phyloP scores from a whole-genome alignment of 2,888 invertebrate genomes.

The Mythimna impura region DNA sequence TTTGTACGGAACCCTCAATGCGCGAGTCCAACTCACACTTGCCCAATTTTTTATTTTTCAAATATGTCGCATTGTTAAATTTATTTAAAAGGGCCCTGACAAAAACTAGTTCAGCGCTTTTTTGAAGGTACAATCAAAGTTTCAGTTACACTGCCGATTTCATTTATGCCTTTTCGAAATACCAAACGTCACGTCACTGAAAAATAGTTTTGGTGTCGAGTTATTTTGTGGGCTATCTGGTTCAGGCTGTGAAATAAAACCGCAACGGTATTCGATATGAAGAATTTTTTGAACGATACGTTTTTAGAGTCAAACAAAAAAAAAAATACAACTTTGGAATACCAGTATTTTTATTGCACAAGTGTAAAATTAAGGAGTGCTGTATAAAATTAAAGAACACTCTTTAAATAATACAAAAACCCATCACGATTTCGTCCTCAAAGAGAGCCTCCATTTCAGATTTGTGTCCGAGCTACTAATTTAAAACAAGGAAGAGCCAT shows the following conservation, averaged over 20 bases:
- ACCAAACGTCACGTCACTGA: not conserved
- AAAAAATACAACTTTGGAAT: not conserved
- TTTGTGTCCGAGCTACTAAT: constrained; percentile 71
- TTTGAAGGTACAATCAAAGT: not conserved
- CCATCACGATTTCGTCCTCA: constrained; percentile 32
- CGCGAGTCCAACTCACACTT: too few species aligned
- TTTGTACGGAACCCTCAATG: too few species aligned
- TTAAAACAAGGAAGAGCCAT: constrained; percentile 80
- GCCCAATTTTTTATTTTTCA: not conserved
- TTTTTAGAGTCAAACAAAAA: not conserved
- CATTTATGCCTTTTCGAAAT: not conserved
- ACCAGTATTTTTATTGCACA: constrained; percentile 2
- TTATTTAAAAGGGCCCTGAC: not conserved
- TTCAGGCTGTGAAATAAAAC: not conserved
- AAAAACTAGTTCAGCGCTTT: not conserved
- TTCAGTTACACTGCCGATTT: not conserved
- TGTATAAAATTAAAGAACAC: constrained; percentile 47
- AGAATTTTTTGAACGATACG: not conserved
- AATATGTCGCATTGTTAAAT: not conserved
- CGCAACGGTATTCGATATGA: not conserved
- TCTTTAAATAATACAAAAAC: constrained; percentile 48
- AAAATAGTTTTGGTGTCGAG: not conserved
- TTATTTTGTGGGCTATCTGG: constrained; percentile 2
- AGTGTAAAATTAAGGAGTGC: constrained; percentile 24
- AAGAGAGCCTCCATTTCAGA: constrained; percentile 66